phyloP scores from a whole-genome alignment of 2,113 vertebrate genomes.

The Nibea albiflora region DNA sequence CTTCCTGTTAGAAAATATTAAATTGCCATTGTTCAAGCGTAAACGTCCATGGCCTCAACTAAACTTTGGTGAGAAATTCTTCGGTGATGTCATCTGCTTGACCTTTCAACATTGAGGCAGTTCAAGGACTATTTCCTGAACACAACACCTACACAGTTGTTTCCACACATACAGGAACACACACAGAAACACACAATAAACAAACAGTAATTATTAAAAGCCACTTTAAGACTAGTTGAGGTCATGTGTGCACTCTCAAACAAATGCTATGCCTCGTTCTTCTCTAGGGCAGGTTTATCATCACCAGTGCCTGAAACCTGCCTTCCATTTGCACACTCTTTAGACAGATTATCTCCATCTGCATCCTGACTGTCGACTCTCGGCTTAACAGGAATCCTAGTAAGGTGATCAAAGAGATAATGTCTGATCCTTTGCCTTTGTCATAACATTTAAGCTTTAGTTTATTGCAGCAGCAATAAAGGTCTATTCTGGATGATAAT shows the following conservation, averaged over 20 bases:
- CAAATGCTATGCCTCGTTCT: not conserved
- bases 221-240: not conserved
- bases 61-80: not conserved
- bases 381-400: not conserved
- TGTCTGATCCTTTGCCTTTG: not conserved
- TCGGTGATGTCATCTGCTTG: not conserved
- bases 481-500: not conserved
- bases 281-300: not conserved
- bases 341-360: not conserved
- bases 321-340: not conserved
- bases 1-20: slow-evolving; percentile 5
- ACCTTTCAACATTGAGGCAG: slow-evolving; percentile 16
- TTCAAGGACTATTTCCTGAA: not conserved
- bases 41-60: not conserved
- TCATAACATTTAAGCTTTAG: not conserved
- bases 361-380: not conserved
- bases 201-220: not conserved
- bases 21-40: not conserved
- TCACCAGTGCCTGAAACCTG: not conserved
- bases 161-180: not conserved
- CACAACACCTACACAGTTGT: slow-evolving; percentile 13
- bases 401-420: slow-evolving; percentile 1
- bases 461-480: not conserved
- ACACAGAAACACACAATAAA: not conserved
- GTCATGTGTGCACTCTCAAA: not conserved